Percentiles rank a stretch among this genome's conserved stretches.
Conservation (phyloP, 2,888 invertebrate genomes). For the Melieria omissa region DNA sequence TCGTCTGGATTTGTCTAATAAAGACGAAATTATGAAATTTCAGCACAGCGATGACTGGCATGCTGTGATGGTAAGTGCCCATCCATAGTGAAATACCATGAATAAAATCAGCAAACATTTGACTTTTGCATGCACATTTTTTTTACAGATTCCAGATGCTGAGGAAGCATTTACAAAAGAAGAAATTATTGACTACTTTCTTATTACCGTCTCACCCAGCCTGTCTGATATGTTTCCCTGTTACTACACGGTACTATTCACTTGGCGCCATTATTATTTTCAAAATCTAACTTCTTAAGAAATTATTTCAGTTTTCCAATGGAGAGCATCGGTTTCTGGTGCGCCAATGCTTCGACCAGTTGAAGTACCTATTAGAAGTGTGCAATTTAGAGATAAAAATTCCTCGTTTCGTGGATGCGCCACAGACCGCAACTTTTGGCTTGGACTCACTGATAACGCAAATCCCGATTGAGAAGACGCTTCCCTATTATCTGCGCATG, state of each 20-base stretch:
- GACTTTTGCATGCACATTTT: neutral
- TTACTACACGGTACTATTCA: constrained; percentile 56
- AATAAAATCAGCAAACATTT: too few species aligned
- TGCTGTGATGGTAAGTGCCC: constrained; percentile 53
- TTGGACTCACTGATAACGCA: constrained; percentile 35
- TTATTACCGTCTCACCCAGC: constrained; percentile 49
- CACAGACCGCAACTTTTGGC: constrained; percentile 18
- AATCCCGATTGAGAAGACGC: constrained; percentile 40
- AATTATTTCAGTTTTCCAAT: constrained; percentile 48
- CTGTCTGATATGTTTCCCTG: constrained; percentile 61
- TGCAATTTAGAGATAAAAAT: constrained; percentile 55
- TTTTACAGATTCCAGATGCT: constrained; percentile 55
- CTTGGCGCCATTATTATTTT: neutral
- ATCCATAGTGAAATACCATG: too few species aligned
- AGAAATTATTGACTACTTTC: constrained; percentile 56
- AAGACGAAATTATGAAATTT: constrained; percentile 48
- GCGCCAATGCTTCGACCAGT: constrained; percentile 58
- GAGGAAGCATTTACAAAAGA: constrained; percentile 49
- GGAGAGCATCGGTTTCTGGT: constrained; percentile 59
- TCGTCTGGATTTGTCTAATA: constrained; percentile 51
- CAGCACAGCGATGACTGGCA: constrained; percentile 59
- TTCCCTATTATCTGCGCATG: constrained; percentile 57
- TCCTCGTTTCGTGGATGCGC: constrained; percentile 44
- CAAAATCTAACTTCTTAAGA: neutral
- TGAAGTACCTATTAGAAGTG: constrained; percentile 51